phyloP scores from a whole-genome alignment of 2,888 invertebrate genomes.

The Acronicta aceris region DNA sequence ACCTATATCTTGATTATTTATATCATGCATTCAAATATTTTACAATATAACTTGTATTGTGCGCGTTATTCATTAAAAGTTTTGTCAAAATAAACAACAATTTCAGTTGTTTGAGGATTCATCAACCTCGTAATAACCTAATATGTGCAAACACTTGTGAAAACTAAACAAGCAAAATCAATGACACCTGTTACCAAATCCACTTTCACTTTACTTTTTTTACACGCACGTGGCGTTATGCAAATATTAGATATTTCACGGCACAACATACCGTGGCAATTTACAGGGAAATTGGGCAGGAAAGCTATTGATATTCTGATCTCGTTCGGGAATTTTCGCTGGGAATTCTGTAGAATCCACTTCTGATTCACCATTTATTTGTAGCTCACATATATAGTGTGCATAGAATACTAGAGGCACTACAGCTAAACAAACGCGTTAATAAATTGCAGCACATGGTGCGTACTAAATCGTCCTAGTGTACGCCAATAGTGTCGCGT shows the following conservation, averaged over 20 bases:
- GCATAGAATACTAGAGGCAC: constrained; percentile 57
- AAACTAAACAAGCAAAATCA: constrained; percentile 75
- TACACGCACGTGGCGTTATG: constrained; percentile 70
- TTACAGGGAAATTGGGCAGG: constrained; percentile 83
- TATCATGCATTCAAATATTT: no score
- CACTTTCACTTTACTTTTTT: constrained; percentile 80
- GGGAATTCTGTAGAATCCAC: constrained; percentile 75
- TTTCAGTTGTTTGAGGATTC: constrained; percentile 43
- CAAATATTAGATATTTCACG: constrained; percentile 81
- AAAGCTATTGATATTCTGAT: constrained; percentile 85
- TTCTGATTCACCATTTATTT: constrained; percentile 77
- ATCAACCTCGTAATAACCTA: constrained; percentile 59
- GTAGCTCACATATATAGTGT: constrained; percentile 59
- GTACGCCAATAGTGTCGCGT: constrained; percentile 31
- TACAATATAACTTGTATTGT: no score
- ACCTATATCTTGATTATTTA: no score
- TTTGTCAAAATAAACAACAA: constrained; percentile 13
- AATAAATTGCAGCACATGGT: constrained; percentile 46
- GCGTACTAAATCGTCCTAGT: constrained; percentile 44
- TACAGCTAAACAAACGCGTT: constrained; percentile 56
- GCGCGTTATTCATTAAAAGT: no score
- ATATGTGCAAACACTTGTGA: constrained; percentile 59
- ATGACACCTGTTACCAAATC: constrained; percentile 80
- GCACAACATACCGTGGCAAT: constrained; percentile 83
- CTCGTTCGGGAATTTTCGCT: constrained; percentile 82